Evolutionary conservation across 2,888 invertebrate species (phyloP), one percentile per base, ranked within the genome.

Genomic region (Nowickia ferox): DNA sequence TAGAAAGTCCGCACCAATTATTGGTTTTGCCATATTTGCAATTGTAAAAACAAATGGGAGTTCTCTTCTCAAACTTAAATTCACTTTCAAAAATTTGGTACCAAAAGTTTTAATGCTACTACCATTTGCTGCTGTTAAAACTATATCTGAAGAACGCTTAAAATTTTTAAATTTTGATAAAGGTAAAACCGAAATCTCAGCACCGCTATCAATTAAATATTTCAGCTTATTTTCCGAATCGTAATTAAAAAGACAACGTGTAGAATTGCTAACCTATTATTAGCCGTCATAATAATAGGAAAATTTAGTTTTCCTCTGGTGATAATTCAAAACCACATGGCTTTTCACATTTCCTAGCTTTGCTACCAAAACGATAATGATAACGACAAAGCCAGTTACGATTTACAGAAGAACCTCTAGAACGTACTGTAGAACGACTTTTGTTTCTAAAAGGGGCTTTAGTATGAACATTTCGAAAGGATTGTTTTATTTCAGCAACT

Each of bases 91-190:
- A 10, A 72, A 6, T 42, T 72, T 57, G 5, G 8, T 46, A 17
- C 48, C 59, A 61, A n/a, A 59, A 19, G 59, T 72, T 59, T 22
- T 46, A n/a, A 72, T 59, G 10, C 17, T 2, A 59, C n/a, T 44
- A 3, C 72, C 72, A 11, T 72, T 72, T 46, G 72, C 59, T 15
- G 68, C 68, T 6, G 68, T 51, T 51, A 68, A 68, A 30, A 30
- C 13, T 11, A 53, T 10, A 68, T 68, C 40, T 38, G 68, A 68
- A 38, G n/a, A n/a, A 5, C 40, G n/a, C 15, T 51, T 53, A 68
- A 53, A 53, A 6, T 4, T 15, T 44, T 48, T 51, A 59, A 59
- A 72, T 57, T 72, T 72, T 46, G 46, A 72, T 15, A n/a, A 11
- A 5, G 69, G 69, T 19, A 40, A 1, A 40, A 69, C 69, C 1